Evolutionary conservation across 2,888 invertebrate species (phyloP).

Genomic region (Xanthorhoe designata): DNA sequence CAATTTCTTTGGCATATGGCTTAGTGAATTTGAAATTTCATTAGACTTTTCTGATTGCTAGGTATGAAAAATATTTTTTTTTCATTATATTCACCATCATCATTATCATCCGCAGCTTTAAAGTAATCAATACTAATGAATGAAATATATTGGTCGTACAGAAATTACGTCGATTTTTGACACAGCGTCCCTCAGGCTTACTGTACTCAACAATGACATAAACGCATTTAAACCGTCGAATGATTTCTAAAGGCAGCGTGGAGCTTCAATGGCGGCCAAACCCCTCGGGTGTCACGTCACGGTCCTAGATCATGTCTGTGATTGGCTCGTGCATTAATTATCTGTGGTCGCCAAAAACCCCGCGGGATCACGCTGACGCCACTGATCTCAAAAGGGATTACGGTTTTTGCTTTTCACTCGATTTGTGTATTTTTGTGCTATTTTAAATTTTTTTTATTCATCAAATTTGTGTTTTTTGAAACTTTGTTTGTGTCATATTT

Average conservation of each 20-base stretch:
- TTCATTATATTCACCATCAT: too few species aligned
- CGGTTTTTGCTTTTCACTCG: neutral
- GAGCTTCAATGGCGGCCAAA: slow-evolving; percentile 26
- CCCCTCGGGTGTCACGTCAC: slow-evolving; percentile 26
- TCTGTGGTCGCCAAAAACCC: slow-evolving; percentile 39
- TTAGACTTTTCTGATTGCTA: too few species aligned
- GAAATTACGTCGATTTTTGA: too few species aligned
- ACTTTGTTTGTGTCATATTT: neutral
- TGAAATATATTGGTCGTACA: too few species aligned
- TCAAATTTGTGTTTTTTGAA: neutral
- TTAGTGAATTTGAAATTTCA: too few species aligned
- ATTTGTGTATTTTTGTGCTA: neutral
- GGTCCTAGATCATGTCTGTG: slow-evolving; percentile 35
- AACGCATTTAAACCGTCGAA: slow-evolving; percentile 23
- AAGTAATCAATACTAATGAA: too few species aligned
- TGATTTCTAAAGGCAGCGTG: slow-evolving; percentile 28
- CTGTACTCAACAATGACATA: slow-evolving; percentile 11
- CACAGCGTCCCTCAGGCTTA: neutral
- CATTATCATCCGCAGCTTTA: too few species aligned
- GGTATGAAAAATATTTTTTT: too few species aligned
- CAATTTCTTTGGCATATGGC: too few species aligned
- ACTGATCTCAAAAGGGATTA: slow-evolving; percentile 28
- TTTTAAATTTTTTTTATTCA: neutral
- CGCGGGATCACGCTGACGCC: slow-evolving; percentile 30
- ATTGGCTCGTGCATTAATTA: slow-evolving; percentile 48